Evolutionary conservation across 2,797 vertebrate species (phyloP).

Genomic region (Leontopithecus rosalia): DNA sequence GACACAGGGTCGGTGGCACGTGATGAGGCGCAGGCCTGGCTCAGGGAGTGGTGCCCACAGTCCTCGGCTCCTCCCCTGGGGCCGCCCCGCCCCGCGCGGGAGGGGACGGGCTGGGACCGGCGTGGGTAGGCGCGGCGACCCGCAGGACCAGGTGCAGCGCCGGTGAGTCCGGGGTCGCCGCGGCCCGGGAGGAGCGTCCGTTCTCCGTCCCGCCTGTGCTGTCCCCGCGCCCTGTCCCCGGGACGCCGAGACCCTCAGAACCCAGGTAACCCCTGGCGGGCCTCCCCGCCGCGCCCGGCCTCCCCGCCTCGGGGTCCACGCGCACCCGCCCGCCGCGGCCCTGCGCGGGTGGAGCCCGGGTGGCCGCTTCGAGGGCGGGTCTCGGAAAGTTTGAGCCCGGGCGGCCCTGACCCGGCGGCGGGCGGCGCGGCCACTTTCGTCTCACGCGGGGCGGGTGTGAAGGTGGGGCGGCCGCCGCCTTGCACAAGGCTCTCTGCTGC

Average conservation of each 20-base stretch:
- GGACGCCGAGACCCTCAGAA: conserved; percentile 1
- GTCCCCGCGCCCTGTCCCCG: background rate
- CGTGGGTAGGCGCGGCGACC: background rate
- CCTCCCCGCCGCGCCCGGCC: background rate
- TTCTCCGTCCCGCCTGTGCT: background rate
- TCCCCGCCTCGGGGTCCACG: background rate
- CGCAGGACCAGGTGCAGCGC: conserved; percentile 66
- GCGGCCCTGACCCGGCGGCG: background rate
- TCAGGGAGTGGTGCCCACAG: background rate
- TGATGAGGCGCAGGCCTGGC: background rate
- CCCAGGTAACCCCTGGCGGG: conserved; percentile 59
- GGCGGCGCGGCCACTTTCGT: background rate
- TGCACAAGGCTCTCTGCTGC: background rate
- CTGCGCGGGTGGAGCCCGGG: background rate
- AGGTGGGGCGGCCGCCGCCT: background rate
- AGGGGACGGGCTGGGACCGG: conserved; percentile 27
- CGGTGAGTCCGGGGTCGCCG: background rate
- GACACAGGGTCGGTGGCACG: background rate
- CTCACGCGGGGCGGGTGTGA: background rate
- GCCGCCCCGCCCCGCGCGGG: conserved; percentile 40
- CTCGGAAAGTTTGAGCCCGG: background rate
- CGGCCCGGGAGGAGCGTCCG: background rate
- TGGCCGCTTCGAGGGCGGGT: background rate
- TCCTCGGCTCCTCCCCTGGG: conserved; percentile 53
- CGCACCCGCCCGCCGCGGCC: background rate